Evolutionary conservation across 2,888 invertebrate genomes (phyloP).

Genomic region (Kryphioiulus occultus): DNA sequence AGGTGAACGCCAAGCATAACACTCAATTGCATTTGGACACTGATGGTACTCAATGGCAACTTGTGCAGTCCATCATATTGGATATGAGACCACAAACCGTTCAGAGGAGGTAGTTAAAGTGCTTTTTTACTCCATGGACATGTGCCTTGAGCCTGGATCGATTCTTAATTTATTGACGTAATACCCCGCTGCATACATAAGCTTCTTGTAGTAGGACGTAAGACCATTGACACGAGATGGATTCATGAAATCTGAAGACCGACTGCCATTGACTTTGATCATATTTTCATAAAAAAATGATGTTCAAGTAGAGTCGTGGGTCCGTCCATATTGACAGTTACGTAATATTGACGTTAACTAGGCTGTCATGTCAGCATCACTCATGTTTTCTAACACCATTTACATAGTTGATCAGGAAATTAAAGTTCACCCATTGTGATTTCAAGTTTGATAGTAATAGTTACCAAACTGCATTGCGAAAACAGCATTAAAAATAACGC

Average conservation of each 20-base stretch:
- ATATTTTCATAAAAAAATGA: not conserved
- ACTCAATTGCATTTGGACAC: no score
- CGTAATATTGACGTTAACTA: not conserved
- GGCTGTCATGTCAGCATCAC: not conserved
- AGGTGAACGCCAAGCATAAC: no score
- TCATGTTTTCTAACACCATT: not conserved
- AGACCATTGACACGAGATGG: not conserved
- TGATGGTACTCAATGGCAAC: not conserved
- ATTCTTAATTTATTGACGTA: conserved; percentile 19
- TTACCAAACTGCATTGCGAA: no score
- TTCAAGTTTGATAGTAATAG: no score
- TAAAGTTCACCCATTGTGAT: not conserved
- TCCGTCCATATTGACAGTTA: not conserved
- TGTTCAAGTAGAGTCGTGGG: not conserved
- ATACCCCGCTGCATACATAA: not conserved
- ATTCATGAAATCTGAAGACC: not conserved
- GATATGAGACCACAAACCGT: not conserved
- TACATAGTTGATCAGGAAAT: not conserved
- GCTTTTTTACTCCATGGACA: no score
- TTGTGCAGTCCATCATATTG: not conserved
- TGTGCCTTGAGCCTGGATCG: not conserved
- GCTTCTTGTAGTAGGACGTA: not conserved
- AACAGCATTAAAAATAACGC: no score
- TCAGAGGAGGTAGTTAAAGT: no score
- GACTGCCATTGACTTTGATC: not conserved